Evolutionary conservation across 2,797 vertebrate genomes (phyloP), one percentile per base, ranked within the genome.

Genomic region (Enteromius thamalakanensis): DNA sequence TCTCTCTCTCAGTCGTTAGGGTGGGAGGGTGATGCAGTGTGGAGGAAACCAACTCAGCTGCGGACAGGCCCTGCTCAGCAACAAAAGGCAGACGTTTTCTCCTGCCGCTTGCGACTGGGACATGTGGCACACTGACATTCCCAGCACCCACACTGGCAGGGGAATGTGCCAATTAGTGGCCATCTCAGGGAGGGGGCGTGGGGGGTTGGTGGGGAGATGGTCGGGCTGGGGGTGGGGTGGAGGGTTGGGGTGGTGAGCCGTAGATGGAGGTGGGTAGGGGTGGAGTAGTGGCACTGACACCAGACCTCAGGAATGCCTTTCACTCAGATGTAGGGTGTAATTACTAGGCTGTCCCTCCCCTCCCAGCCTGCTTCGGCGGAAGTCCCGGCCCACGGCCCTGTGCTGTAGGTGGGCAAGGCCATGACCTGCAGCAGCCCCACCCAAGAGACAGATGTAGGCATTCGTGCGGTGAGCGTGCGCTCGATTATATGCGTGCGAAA

Each of bases 101-200:
- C 77, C 80, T 82, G 83, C 81, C 78, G 81, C 85, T 70, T 58
- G n/a, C 55, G 78, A 79, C 84, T 84, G 86, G 85, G 87, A 87
- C 84, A 87, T 92, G 93, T 93, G 93, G 94, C 92, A 90, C 88
- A 90, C 91, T 95, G 94, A 94, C 93, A 95, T 95, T 95, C 94
- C 93, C 93, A 92, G 93, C 93, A 94, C 94, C 94, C 94, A 94
- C 93, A 93, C 93, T 94, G 94, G 93, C 93, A 94, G 93, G 92
- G 91, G 87, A 94, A 95, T 93, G 93, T 94, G 94, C 94, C 94
- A 95, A 96, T 95, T 95, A 95, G 94, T 93, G 94, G 94, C 92
- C 92, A 91, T 94, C 93, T 94, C 92, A 92, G 84, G 91, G 92
- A 93, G 91, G 93, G 92, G 92, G 91, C 89, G 89, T 92, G 92